A percentile compares a stretch with the other conserved stretches of the same genome.
Evolutionary conservation across 92 coral and sea anemone species (phyloP).

Genomic region (Micromussa lordhowensis): DNA sequence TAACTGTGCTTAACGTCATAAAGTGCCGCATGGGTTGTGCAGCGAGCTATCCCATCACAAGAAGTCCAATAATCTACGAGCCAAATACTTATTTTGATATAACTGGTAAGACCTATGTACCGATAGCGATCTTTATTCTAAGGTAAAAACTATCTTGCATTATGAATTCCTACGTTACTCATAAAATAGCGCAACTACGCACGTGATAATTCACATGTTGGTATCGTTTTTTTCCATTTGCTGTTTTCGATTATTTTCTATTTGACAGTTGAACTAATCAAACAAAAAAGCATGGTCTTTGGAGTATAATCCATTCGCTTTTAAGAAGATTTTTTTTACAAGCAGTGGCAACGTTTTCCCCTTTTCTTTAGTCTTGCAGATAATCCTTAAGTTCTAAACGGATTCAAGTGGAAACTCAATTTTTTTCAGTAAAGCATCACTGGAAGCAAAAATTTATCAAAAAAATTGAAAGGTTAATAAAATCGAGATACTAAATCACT

Average conservation of each 20-base stretch:
- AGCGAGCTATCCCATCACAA: constrained; percentile 84
- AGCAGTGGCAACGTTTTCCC: no score
- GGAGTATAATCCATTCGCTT: no score
- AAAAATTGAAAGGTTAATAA: no score
- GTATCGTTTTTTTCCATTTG: background rate
- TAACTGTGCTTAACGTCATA: constrained; percentile 27
- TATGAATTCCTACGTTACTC: background rate
- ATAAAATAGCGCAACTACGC: background rate
- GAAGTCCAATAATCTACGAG: constrained; percentile 78
- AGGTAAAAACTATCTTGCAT: background rate
- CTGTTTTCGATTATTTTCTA: background rate
- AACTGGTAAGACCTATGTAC: constrained; percentile 55
- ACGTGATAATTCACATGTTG: background rate
- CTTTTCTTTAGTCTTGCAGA: no score
- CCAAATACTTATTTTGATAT: constrained; percentile 61
- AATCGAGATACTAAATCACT: background rate
- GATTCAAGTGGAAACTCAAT: background rate
- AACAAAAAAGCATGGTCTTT: no score
- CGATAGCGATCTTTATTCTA: background rate
- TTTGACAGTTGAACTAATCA: background rate
- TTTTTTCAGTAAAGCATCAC: no score
- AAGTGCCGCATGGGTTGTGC: constrained; percentile 86
- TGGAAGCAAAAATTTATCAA: background rate
- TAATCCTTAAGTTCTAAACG: background rate
- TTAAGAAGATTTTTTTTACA: no score